Conservation (phyloP, 2,888 invertebrate genomes). For the Lingula anatina region DNA sequence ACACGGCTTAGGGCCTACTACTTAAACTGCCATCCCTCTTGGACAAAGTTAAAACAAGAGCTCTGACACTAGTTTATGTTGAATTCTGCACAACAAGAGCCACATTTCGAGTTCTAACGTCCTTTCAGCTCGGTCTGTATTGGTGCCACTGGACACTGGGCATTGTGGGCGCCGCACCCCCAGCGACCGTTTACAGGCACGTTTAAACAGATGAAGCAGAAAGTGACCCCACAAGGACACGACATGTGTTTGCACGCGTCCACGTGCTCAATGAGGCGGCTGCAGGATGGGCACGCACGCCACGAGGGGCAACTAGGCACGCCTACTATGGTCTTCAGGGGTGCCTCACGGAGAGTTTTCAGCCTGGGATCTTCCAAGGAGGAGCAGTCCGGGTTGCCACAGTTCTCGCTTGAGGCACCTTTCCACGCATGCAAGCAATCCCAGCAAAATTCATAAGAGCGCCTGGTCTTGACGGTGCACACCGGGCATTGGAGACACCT, state of each 20-base stretch:
- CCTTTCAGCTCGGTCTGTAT: constrained; percentile 13
- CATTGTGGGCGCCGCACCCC: constrained; percentile 15
- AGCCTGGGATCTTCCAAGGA: constrained; percentile 16
- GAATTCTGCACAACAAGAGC: too few relatives aligned
- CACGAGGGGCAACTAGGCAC: constrained; percentile 16
- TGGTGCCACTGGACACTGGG: constrained; percentile 12
- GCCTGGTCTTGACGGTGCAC: constrained; percentile 8
- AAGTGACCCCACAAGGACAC: constrained; percentile 19
- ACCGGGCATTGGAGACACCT: constrained; percentile 16
- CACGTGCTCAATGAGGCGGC: constrained; percentile 18
- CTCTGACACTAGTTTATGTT: too few relatives aligned
- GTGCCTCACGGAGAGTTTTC: constrained; percentile 11
- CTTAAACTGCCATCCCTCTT: too few relatives aligned
- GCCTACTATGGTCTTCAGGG: constrained; percentile 13
- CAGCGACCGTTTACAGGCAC: constrained; percentile 8
- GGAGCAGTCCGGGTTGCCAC: constrained; percentile 17
- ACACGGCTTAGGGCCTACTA: too few relatives aligned
- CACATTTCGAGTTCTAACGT: too few relatives aligned
- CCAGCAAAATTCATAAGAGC: constrained; percentile 21
- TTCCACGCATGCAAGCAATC: constrained; percentile 16
- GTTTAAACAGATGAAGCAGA: constrained; percentile 22
- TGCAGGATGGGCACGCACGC: constrained; percentile 20
- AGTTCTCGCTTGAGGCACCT: constrained; percentile 3
- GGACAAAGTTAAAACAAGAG: too few relatives aligned
- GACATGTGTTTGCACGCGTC: constrained; percentile 19